Evolutionary conservation across 2,797 vertebrate species (phyloP).

Genomic region (Sebastes minor): DNA sequence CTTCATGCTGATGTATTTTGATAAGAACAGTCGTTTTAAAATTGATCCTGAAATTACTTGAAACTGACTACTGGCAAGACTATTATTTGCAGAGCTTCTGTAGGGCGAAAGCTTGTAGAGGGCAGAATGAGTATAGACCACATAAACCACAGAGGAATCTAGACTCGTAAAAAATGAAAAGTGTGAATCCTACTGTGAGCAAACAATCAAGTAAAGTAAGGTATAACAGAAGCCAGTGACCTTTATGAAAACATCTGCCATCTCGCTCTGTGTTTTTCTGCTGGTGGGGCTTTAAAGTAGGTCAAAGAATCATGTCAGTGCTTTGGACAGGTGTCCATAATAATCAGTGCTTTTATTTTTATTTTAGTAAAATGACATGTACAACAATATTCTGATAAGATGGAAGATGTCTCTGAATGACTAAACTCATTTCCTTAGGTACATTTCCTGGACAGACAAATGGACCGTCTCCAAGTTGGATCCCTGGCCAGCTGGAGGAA

Average conservation of each 20-base stretch:
- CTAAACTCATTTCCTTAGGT: neutral
- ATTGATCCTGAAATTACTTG: slow-evolving; percentile 59
- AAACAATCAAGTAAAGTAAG: slow-evolving; percentile 52
- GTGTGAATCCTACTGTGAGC: slow-evolving; percentile 41
- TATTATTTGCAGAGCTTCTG: slow-evolving; percentile 45
- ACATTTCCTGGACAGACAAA: slow-evolving; percentile 11
- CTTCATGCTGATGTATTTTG: slow-evolving; percentile 66
- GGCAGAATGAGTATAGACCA: neutral
- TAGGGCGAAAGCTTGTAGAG: neutral
- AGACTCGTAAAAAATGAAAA: slow-evolving; percentile 2
- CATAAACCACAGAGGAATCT: slow-evolving; percentile 3
- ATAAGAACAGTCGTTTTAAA: slow-evolving; percentile 56
- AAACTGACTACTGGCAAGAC: slow-evolving; percentile 48
- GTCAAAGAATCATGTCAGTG: slow-evolving; percentile 23
- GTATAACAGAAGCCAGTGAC: slow-evolving; percentile 47
- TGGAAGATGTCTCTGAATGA: slow-evolving; percentile 1
- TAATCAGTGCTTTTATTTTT: neutral
- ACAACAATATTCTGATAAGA: neutral
- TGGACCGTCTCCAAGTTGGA: slow-evolving; percentile 3
- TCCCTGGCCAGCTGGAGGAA: slow-evolving; percentile 25
- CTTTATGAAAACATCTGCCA: slow-evolving; percentile 58
- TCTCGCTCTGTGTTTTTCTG: slow-evolving; percentile 20
- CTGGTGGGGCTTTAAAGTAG: slow-evolving; percentile 40
- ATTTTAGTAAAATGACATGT: neutral
- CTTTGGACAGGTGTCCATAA: neutral